phyloP scores from a whole-genome alignment of 2,888 invertebrate species.

The Lordiphosa fenestrarum region DNA sequence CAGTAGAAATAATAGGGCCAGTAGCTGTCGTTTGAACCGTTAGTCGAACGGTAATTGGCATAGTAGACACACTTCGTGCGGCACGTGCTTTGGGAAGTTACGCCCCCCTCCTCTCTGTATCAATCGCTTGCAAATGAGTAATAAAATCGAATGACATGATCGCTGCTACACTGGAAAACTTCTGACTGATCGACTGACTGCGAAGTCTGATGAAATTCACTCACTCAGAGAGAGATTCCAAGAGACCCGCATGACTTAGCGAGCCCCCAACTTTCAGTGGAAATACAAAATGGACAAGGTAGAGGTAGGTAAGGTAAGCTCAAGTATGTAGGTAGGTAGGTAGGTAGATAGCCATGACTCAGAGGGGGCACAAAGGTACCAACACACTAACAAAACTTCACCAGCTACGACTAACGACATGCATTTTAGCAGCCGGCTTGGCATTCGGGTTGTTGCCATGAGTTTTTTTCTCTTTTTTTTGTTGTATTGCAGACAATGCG shows the following conservation, averaged over 20 bases:
- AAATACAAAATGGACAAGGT: conserved; percentile 44
- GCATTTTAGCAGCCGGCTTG: conserved; percentile 41
- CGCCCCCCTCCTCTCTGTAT: not conserved
- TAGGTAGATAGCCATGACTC: conserved; percentile 2
- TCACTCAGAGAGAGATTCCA: conserved; percentile 32
- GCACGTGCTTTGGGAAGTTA: conserved; percentile 29
- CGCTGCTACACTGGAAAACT: conserved; percentile 2
- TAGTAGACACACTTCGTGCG: conserved; percentile 18
- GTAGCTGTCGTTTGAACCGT: conserved; percentile 9
- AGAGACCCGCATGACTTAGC: conserved; percentile 46
- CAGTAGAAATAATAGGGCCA: not conserved
- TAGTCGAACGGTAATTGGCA: conserved; percentile 29
- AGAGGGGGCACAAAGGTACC: too few species aligned
- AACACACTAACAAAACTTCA: conserved; percentile 6
- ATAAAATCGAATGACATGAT: not conserved
- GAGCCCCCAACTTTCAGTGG: conserved; percentile 47
- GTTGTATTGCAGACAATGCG: conserved; percentile 64
- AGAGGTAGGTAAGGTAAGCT: conserved; percentile 22
- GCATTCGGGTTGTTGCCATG: conserved; percentile 23
- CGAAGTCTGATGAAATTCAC: conserved; percentile 55
- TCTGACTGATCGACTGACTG: conserved; percentile 1
- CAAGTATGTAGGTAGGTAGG: conserved; percentile 4
- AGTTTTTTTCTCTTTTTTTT: conserved; percentile 14
- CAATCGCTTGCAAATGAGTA: conserved; percentile 15
- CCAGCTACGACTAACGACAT: conserved; percentile 19